These are phyloP conservation scores for Onchidella celtica DNA, from an alignment of 2,888 invertebrate genomes.

Conservation along the genomic window DNA sequence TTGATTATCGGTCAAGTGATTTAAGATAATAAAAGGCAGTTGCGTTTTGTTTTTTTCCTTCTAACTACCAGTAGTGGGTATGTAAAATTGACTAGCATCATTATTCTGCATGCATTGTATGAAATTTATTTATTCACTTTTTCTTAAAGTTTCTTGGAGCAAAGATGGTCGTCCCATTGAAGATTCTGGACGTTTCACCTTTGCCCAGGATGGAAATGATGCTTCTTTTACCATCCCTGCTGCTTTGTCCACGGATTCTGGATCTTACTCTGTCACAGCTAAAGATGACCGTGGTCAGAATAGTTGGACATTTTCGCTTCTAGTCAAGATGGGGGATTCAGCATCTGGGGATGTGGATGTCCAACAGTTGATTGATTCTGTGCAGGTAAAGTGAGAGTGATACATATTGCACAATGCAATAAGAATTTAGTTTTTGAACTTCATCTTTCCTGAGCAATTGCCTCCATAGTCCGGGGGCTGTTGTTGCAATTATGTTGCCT, in stretches of 20 bases:
- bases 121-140: too few species aligned
- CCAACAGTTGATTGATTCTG: slow-evolving; percentile 54
- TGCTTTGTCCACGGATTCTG: slow-evolving; percentile 73
- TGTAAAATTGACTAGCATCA: too few species aligned
- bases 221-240: slow-evolving; percentile 72
- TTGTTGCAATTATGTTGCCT: too few species aligned
- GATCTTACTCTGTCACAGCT: slow-evolving; percentile 66
- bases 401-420: too few species aligned
- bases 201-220: slow-evolving; percentile 62
- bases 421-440: too few species aligned
- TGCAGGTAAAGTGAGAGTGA: slow-evolving; percentile 50
- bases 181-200: slow-evolving; percentile 69
- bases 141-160: slow-evolving; percentile 70
- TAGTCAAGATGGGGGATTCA: slow-evolving; percentile 66
- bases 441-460: too few species aligned
- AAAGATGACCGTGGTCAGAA: slow-evolving; percentile 65
- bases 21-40: too few species aligned
- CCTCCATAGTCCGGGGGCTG: too few species aligned
- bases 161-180: slow-evolving; percentile 65
- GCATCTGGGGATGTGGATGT: slow-evolving; percentile 66
- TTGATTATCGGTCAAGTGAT: too few species aligned
- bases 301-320: slow-evolving; percentile 70
- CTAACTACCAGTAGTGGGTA: too few species aligned
- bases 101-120: too few species aligned
- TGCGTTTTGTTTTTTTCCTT: too few species aligned